Conservation (phyloP, 2,113 vertebrate species). For the Cyrtonyx montezumae region DNA sequence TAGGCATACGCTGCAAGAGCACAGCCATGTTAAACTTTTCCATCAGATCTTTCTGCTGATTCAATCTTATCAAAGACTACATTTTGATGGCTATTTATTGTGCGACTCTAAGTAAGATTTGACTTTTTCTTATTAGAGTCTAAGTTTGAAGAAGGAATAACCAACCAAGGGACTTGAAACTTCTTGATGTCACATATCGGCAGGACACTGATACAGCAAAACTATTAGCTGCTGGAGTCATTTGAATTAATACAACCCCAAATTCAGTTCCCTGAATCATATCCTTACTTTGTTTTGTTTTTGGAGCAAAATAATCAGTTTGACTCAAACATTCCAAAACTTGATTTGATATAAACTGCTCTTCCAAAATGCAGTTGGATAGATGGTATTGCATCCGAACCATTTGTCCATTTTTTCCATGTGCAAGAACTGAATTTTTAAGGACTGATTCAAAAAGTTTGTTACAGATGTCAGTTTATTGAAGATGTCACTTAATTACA, state of each 20-base stretch:
- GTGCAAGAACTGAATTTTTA: background rate
- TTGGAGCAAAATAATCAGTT: background rate
- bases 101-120: background rate
- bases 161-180: background rate
- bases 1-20: background rate
- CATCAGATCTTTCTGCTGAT: background rate
- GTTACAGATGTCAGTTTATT: background rate
- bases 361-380: background rate
- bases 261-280: no score
- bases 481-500: background rate
- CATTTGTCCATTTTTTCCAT: background rate
- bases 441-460: no score
- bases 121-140: background rate
- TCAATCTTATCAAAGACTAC: background rate
- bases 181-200: background rate
- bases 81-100: background rate
- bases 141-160: background rate
- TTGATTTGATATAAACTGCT: background rate
- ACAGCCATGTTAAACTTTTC: background rate
- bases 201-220: fast-evolving
- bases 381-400: background rate
- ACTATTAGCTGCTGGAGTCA: background rate
- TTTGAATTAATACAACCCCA: no score
- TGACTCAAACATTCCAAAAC: background rate
- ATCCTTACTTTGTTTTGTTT: background rate